These are phyloP conservation scores for Eretmochelys imbricata DNA, from an alignment of 2,113 vertebrate genomes.

Conservation along the genomic window DNA sequence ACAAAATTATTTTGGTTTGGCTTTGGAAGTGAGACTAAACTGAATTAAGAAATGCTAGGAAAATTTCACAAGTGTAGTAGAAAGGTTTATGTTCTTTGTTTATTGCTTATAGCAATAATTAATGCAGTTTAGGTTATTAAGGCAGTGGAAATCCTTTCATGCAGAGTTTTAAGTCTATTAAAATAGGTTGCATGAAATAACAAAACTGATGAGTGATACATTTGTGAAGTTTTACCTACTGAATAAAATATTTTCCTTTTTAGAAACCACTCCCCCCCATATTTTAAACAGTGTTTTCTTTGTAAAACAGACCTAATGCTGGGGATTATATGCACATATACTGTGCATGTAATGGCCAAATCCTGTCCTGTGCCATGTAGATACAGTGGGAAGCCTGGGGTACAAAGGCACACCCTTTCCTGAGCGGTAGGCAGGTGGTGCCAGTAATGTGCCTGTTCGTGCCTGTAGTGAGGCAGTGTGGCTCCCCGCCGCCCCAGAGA, in stretches of 20 bases:
- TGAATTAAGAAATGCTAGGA: neutral
- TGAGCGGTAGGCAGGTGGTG: neutral
- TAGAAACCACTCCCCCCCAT: neutral
- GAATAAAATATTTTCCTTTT: neutral
- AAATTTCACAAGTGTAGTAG: neutral
- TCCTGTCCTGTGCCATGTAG: neutral
- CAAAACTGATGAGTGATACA: neutral
- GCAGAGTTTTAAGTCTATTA: neutral
- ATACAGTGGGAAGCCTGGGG: neutral
- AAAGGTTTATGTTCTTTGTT: neutral
- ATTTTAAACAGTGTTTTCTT: neutral
- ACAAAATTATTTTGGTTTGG: neutral
- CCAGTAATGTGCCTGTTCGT: neutral
- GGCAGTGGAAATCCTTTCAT: neutral
- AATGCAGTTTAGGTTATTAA: neutral
- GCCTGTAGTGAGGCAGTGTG: too few species aligned
- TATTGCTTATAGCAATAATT: neutral
- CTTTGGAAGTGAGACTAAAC: neutral
- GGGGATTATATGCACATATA: neutral
- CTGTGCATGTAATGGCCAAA: neutral
- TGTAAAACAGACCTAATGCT: neutral
- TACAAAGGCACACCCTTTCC: neutral
- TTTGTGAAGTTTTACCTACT: neutral
- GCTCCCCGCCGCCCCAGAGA: too few species aligned
- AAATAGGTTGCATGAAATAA: neutral